Percentiles rank a stretch among this genome's conserved stretches.
phyloP scores from a whole-genome alignment of 2,797 vertebrate species.

The Gallinago solitaria region DNA sequence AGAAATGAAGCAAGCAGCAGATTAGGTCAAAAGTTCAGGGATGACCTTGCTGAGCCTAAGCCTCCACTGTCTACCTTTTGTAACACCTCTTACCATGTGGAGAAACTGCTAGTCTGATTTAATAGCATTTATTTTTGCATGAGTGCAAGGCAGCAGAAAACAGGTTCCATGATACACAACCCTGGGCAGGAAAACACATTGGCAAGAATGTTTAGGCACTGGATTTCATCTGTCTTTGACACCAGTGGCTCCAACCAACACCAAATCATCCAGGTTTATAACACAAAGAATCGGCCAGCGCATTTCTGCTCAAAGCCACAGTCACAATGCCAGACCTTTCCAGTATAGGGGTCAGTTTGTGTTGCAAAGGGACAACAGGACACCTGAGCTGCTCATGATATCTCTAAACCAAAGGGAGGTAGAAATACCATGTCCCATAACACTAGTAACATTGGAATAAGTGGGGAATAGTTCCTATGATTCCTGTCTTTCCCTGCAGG shows the following conservation, averaged over 20 bases:
- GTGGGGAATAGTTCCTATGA: neutral
- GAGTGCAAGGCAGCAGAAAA: neutral
- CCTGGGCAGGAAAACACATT: neutral
- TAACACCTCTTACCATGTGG: neutral
- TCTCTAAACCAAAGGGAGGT: neutral
- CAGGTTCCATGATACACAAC: neutral
- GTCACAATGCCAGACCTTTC: neutral
- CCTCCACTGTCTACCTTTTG: neutral
- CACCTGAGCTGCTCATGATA: neutral
- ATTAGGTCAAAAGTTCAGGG: neutral
- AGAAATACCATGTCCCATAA: neutral
- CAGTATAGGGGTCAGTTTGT: neutral
- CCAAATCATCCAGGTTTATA: neutral
- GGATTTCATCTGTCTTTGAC: neutral
- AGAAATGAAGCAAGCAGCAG: neutral
- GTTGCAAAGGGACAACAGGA: neutral
- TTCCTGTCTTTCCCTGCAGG: neutral
- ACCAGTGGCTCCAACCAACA: neutral
- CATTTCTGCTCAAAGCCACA: neutral
- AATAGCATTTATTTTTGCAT: neutral
- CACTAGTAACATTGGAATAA: neutral
- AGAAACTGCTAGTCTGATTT: neutral
- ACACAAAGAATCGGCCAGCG: neutral
- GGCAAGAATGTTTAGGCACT: neutral
- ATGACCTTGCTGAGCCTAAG: neutral